Percentiles rank a stretch among this genome's conserved stretches.
Evolutionary conservation across 2,888 invertebrate genomes (phyloP).

Genomic region (Tryphoninae sp.): DNA sequence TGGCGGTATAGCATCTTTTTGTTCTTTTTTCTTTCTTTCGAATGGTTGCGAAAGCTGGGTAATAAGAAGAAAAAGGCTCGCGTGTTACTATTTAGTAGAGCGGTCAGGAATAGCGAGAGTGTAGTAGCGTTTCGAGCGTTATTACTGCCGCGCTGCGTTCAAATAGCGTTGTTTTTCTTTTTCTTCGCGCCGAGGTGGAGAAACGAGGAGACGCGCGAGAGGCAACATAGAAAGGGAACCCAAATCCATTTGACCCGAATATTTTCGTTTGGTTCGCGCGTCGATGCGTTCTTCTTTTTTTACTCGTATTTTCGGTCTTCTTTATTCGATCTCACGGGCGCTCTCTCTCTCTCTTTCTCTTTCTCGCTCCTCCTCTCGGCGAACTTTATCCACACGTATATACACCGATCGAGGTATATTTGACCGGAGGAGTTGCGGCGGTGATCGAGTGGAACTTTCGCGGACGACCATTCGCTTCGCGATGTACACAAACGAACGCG

Average conservation of each 20-base stretch:
- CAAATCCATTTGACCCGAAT: conserved; percentile 72
- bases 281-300: conserved; percentile 23
- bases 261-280: conserved; percentile 64
- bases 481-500: no score
- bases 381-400: not conserved
- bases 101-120: not conserved
- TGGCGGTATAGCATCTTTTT: no score
- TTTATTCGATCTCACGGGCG: conserved; percentile 31
- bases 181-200: conserved; percentile 42
- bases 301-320: conserved; percentile 29
- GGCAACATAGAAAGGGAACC: conserved; percentile 68
- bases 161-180: conserved; percentile 3
- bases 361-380: conserved; percentile 27
- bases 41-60: no score
- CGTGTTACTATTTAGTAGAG: not conserved
- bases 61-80: not conserved
- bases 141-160: conserved; percentile 20
- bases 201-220: conserved; percentile 53
- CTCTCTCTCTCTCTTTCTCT: conserved; percentile 24
- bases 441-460: conserved; percentile 58
- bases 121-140: not conserved
- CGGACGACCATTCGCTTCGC: conserved; percentile 48
- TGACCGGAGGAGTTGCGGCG: conserved; percentile 31
- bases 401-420: conserved; percentile 14
- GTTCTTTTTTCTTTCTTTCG: no score